A percentile compares a stretch with the other conserved stretches of the same genome.
Conservation (phyloP, 2,888 invertebrate genomes). For the Dicranocentrus wangi region DNA sequence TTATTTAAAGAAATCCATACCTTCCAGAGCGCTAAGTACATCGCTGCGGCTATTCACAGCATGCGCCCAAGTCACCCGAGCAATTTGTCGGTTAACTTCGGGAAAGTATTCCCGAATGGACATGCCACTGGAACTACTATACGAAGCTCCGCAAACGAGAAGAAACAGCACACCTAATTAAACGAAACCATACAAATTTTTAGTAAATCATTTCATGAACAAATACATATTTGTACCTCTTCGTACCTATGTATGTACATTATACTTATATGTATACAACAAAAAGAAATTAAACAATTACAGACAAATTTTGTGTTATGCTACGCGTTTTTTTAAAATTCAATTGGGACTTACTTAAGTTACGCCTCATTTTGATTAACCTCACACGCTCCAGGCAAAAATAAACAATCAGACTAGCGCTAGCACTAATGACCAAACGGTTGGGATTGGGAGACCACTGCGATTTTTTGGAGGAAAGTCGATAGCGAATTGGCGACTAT, state of each 20-base stretch:
- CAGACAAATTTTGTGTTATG: not conserved
- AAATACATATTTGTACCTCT: too few relatives aligned
- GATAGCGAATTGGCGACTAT: too few relatives aligned
- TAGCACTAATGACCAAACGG: too few relatives aligned
- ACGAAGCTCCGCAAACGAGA: not conserved
- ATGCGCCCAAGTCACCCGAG: slow-evolving; percentile 88
- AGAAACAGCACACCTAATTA: not conserved
- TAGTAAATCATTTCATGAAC: not conserved
- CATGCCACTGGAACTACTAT: slow-evolving; percentile 65
- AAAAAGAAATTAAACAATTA: too few relatives aligned
- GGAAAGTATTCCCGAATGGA: slow-evolving; percentile 76
- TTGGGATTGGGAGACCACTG: too few relatives aligned
- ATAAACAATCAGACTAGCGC: too few relatives aligned
- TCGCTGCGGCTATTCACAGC: slow-evolving; percentile 84
- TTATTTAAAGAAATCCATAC: slow-evolving; percentile 71
- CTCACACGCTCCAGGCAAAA: too few relatives aligned
- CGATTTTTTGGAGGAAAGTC: too few relatives aligned
- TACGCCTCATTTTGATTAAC: not conserved
- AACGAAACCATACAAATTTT: not conserved
- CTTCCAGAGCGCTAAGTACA: slow-evolving; percentile 79
- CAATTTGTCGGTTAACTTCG: slow-evolving; percentile 79
- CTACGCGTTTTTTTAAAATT: not conserved
- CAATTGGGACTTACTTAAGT: not conserved
- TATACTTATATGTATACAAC: too few relatives aligned
- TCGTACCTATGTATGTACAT: too few relatives aligned